Conservation (phyloP, 37 sponge, comb jelly and placozoan genomes). For the Tethya wilhelma region DNA sequence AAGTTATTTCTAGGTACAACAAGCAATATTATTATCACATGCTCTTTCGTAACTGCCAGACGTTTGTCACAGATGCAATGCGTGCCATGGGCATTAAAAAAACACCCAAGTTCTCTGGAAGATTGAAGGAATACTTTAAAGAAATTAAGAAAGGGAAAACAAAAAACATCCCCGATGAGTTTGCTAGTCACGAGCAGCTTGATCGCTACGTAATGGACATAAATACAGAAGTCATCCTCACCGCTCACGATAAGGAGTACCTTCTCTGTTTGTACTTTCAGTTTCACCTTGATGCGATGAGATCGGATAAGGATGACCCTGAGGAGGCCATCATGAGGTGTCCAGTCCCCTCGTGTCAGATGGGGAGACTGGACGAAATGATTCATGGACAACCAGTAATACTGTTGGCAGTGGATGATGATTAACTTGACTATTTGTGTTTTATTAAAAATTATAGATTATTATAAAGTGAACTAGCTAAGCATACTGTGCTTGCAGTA, state of each 20-base stretch:
- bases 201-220: slow-evolving; percentile 4
- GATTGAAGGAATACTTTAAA: slow-evolving; percentile 4
- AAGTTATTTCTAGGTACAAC: slow-evolving; percentile 24
- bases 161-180: neutral
- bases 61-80: slow-evolving; percentile 29
- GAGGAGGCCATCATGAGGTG: no score
- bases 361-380: no score
- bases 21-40: neutral
- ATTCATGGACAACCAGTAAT: no score
- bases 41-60: slow-evolving; percentile 9
- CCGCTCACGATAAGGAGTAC: slow-evolving; percentile 22
- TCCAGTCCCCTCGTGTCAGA: no score
- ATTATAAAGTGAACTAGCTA: no score
- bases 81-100: slow-evolving; percentile 14
- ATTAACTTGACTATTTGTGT: no score
- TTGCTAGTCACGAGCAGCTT: slow-evolving; percentile 11
- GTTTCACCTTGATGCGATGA: slow-evolving; percentile 1
- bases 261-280: slow-evolving; percentile 8
- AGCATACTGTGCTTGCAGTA: no score
- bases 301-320: neutral
- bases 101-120: neutral
- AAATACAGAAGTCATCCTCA: neutral
- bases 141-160: slow-evolving; percentile 3
- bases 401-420: no score
- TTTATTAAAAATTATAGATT: no score